Conservation (phyloP, 1,140 invertebrate genomes). For the Hylyphantes graminicola region DNA sequence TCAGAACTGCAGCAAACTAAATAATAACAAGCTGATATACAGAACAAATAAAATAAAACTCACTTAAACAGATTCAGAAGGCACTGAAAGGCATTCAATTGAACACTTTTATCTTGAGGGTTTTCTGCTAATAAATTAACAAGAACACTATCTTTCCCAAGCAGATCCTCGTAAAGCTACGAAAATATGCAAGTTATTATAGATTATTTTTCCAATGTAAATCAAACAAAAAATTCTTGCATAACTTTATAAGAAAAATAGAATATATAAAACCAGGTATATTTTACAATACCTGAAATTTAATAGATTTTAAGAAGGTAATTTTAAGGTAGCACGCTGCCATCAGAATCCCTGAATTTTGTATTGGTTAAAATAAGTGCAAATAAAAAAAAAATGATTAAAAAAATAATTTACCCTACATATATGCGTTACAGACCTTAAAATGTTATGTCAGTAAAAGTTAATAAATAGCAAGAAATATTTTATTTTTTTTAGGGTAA, state of each 20-base stretch:
- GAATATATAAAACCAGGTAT: neutral
- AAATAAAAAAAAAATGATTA: too few relatives aligned
- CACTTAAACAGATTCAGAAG: constrained; percentile 22
- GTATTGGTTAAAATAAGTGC: too few relatives aligned
- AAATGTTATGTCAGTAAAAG: too few relatives aligned
- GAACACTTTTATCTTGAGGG: neutral
- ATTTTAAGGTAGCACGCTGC: neutral
- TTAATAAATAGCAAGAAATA: too few relatives aligned
- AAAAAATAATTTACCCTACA: too few relatives aligned
- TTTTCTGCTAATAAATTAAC: neutral
- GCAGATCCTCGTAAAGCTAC: constrained; percentile 18
- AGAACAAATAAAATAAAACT: neutral
- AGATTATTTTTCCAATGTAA: too few relatives aligned
- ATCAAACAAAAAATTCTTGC: too few relatives aligned
- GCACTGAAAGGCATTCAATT: constrained; percentile 29
- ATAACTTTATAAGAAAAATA: constrained; percentile 4
- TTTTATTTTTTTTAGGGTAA: too few relatives aligned
- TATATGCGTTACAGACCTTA: too few relatives aligned
- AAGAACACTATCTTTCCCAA: constrained; percentile 28
- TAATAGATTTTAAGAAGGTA: neutral
- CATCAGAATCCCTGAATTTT: too few relatives aligned
- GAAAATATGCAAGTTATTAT: neutral
- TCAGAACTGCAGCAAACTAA: too few relatives aligned
- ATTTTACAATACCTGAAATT: neutral
- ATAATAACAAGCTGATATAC: too few relatives aligned